Evolutionary conservation across 2,888 invertebrate species (phyloP).

Genomic region (Epistrophella euchroma): DNA sequence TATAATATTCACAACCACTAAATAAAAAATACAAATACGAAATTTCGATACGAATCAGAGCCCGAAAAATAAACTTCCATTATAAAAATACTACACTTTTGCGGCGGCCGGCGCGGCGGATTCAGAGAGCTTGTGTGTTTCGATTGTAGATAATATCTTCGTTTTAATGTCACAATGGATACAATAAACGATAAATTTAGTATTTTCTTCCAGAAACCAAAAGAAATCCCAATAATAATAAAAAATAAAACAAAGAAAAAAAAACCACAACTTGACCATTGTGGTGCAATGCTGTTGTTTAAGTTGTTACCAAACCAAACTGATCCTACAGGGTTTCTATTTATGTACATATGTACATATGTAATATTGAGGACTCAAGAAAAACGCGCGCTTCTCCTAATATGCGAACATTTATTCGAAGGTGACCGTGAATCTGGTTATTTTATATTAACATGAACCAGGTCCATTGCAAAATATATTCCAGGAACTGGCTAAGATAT

Average conservation of each 20-base stretch:
- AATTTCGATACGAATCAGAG: neutral
- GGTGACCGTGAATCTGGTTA: conserved; percentile 15
- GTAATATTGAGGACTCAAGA: neutral
- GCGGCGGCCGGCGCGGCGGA: neutral
- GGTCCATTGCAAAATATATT: neutral
- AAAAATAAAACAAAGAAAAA: neutral
- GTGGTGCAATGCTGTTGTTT: neutral
- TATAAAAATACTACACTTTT: neutral
- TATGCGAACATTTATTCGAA: neutral
- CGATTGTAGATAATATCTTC: conserved; percentile 74
- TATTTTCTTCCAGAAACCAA: conserved; percentile 12
- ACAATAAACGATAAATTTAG: conserved; percentile 79
- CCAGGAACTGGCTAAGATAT: conserved; percentile 1
- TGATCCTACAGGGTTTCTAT: neutral
- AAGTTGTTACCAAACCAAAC: neutral
- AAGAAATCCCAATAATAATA: neutral
- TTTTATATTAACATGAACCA: neutral
- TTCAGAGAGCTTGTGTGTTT: conserved; percentile 14
- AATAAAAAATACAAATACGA: neutral
- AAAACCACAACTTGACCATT: neutral
- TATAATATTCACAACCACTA: neutral
- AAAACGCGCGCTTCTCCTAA: conserved; percentile 1
- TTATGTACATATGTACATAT: neutral
- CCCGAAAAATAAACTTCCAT: conserved; percentile 6
- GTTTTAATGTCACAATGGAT: conserved; percentile 78